Base-by-base conservation (phyloP, 2,797 vertebrate genomes). In the Allobates femoralis region DNA sequence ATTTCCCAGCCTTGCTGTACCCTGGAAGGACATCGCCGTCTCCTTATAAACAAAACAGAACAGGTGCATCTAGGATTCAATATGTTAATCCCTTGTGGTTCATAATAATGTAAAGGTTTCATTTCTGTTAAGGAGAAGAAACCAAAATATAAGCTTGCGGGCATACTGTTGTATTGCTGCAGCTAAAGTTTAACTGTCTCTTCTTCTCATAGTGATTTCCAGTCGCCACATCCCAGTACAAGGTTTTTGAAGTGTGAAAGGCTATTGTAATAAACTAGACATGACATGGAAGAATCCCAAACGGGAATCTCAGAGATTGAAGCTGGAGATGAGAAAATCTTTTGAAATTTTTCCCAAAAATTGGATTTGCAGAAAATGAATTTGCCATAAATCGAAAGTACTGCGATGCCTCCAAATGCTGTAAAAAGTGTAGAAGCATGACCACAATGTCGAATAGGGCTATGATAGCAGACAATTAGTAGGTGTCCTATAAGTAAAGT, bases 11-110 rank as follows among this genome's bases (percentile, higher is more conserved):
- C 81, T 80, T 64, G 85, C 73, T 69, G 76, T 79, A 79, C 41
- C 71, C 74, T 62, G 76, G 69, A 85, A 88, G 69, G 83, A 75
- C 83, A 75, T 85, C 81, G 66, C 58, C 28, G 46, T 81, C 78
- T 77, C 77, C 56, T 60, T 81, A 58, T 75, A 81, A 80, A 78
- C 58, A 81, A 77, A 77, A 62, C 74, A 58, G 62, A 87, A 87
- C 80, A 83, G 79, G 85, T 87, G 85, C 85, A 83, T 64, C 67
- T 66, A 67, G 18, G 71, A 46, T 78, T 87, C 73, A 78, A 37
- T 83, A 83, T 83, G 73, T 75, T 53, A 81, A 86, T 86, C 60
- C 64, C 60, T 78, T 58, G 34, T 56, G 80, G 69, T 77, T 83
- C 18, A 77, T 83, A 69, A 78, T 62, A 83, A 58, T 77, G 71